phyloP scores from a whole-genome alignment of 2,797 vertebrate species.

The Ataeniobius toweri region DNA sequence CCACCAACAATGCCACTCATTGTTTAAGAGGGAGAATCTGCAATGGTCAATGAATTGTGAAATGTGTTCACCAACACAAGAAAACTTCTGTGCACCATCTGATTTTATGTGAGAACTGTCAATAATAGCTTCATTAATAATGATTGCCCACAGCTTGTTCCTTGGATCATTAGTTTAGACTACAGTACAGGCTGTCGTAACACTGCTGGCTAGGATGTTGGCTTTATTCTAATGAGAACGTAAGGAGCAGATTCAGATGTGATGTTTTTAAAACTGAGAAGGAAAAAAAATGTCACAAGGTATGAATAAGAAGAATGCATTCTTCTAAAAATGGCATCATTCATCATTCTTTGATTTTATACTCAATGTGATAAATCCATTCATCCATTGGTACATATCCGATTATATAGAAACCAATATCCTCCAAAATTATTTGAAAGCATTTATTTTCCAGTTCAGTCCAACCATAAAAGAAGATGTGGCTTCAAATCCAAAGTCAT shows the following conservation, averaged over 20 bases:
- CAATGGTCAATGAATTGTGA: not conserved
- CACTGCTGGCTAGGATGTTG: not conserved
- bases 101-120: not conserved
- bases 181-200: not conserved
- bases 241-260: not conserved
- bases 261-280: not conserved
- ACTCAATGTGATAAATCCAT: not conserved
- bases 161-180: not conserved
- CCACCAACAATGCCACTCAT: constrained; percentile 40
- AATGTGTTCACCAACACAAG: not conserved
- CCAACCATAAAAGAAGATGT: too few relatives aligned
- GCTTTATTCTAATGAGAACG: not conserved
- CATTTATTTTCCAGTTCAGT: too few relatives aligned
- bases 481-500: too few relatives aligned
- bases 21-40: constrained; percentile 46
- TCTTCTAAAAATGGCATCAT: not conserved
- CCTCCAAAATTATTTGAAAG: too few relatives aligned
- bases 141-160: not conserved
- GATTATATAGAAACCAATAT: too few relatives aligned
- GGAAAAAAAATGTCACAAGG: not conserved
- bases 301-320: not conserved
- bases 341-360: not conserved
- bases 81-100: not conserved
- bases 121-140: not conserved
- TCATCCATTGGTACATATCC: not conserved